Base-by-base conservation (phyloP, 2,888 invertebrate genomes). In the Dryobota labecula region DNA sequence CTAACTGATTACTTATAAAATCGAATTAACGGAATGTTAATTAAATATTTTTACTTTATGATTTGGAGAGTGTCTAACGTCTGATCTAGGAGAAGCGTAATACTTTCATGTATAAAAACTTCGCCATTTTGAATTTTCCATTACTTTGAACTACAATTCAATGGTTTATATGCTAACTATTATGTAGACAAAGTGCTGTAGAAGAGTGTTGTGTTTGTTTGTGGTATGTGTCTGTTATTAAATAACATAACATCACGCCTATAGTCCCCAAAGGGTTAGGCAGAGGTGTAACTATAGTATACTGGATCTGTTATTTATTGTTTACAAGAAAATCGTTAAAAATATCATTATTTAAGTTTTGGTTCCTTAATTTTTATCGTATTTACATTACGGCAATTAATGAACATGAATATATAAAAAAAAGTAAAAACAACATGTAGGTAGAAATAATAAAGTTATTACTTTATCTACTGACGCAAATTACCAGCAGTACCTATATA, bases 381-480 rank as follows among this genome's bases (percentile, higher is more conserved):
- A 56, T 61, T 69, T 69, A 57, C 36, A 43, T 41, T 61, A n/a
- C 1, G 27, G 47, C 24, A 56, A 47, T 49, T 45, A 53, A 5
- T 27, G 33, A 43, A 57, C 45, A 60, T n/a, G 58, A 76, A 71
- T 70, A n/a, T 33, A 36, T n/a, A n/a, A n/a, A n/a, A n/a, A n/a
- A 64, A 72, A 78, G 49, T 78, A 24, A 69, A 69, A 79, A 64
- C 43, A 47, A 67, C 13, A 33, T 51, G 8, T 36, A 49, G 13
- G 27, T 60, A 54, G 27, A 53, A 45, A 43, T n/a, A 36, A 43
- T 24, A 58, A 53, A 47, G 9, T 27, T 47, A 53, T 47, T 27
- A 58, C 27, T 53, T 64, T 70, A 76, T 76, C 53, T 68, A 33
- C 5, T 76, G 76, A 80, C 67, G 67, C 43, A 76, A 60, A 67